Base-by-base conservation (phyloP, 2,797 vertebrate species). In the Todus mexicanus region DNA sequence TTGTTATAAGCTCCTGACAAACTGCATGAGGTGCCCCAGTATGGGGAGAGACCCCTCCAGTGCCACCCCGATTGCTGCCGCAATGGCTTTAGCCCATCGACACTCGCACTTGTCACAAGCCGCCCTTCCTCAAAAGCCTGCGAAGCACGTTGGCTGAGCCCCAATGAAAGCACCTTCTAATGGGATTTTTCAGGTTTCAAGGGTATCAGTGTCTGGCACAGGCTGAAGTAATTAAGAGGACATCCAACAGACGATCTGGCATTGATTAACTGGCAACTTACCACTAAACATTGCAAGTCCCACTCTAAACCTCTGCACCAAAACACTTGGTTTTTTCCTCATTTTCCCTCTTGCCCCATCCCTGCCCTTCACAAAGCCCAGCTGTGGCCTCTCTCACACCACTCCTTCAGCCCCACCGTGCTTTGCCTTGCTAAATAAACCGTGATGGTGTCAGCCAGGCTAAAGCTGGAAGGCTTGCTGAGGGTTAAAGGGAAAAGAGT, bases 141-240 rank as follows among this genome's bases (percentile, higher is more conserved):
- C 4, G 2, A 72, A 73, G 64, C 70, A 23, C 22, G 33, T 16
- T 95, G 93, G 93, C 95, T 20, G 35, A 53, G 43, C 38, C 61
- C 88, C 94, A 96, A 65, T 12, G 31, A 93, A 96, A 96, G 89
- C 90, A 95, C 92, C 84, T 93, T 93, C 90, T 91, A 92, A 95
- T 71, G 71, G 70, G 79, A 94, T 94, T 93, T 94, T 94, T 94
- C 77, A 90, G 69, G 64, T 94, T 96, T 95, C 90, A 95, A 82
- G 78, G 74, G 63, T 92, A 94, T 92, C 84, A 56, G 70, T 88
- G 77, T 94, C 73, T 92, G 90, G 80, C 78, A 90, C 66, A 92
- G 84, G 35, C 68, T 93, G 65, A 94, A 95, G 73, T 71, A 95
- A 91, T 96, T 95, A 95, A 75, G n/a, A 87, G 7, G 19, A 88